These are phyloP conservation scores for Polyommatus iphigenia DNA, from an alignment of 2,888 invertebrate genomes.

Conservation along the genomic window DNA sequence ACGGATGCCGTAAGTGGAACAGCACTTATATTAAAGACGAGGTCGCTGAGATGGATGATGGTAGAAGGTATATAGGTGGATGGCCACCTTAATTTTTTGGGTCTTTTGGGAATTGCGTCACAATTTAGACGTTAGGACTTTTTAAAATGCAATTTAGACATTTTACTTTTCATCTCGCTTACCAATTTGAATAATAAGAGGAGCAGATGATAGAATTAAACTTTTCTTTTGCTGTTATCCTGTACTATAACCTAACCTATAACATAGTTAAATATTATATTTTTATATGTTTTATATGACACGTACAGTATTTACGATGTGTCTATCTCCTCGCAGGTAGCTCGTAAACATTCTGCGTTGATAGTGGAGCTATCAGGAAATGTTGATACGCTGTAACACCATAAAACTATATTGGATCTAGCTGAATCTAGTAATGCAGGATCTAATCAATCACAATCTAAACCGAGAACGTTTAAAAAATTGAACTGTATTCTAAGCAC, in stretches of 20 bases:
- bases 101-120: too few species aligned
- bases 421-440: not conserved
- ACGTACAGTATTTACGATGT: slow-evolving; percentile 13
- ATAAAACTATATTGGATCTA: not conserved
- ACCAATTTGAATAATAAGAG: too few species aligned
- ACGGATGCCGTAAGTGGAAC: not conserved
- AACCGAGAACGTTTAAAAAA: not conserved
- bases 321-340: not conserved
- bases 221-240: too few species aligned
- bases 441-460: not conserved
- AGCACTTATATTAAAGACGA: not conserved
- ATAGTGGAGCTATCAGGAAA: not conserved
- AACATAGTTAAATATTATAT: not conserved
- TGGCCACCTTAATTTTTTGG: too few species aligned
- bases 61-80: too few species aligned
- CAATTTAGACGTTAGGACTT: too few species aligned
- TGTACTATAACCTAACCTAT: too few species aligned
- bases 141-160: too few species aligned
- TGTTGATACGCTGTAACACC: not conserved
- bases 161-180: too few species aligned
- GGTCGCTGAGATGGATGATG: too few species aligned
- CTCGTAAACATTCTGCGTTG: not conserved
- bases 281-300: not conserved
- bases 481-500: too few species aligned
- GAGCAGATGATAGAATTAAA: too few species aligned